Evolutionary conservation across 23 tunicate genomes (phyloP), one percentile per base, ranked within the genome.

Genomic region (Trididemnum clinides): DNA sequence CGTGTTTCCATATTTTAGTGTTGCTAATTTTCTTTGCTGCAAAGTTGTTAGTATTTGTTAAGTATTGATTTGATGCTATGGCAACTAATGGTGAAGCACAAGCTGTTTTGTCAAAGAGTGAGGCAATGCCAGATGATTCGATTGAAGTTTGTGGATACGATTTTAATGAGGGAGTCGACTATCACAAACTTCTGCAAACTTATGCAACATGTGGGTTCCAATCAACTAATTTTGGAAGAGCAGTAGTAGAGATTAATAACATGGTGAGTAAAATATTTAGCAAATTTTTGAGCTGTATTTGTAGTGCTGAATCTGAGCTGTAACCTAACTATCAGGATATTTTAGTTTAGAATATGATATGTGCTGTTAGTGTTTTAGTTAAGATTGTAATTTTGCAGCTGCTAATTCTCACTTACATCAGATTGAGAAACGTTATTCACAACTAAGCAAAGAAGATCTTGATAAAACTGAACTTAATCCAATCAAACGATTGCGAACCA

Each of bases 131-230:
- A 30, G 87, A 82, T 63, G 86, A 65, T 64, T 80, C 92, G 0
- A 76, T 33, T 5, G 33, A 38, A 32, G 99, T 95, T 33, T 31
- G 66, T 33, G 99, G 99, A 6, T 95, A 95, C 50, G 99, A 95
- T 78, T 95, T 95, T 71, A 90, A 95, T 65, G 64, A 95, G 21
- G 99, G 99, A 33, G 79, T 95, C 36, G 80, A 95, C 78, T 95
- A 90, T 78, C 81, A 90, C 65, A 79, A 90, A 34, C 66, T 95
- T 0, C 59, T 95, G 28, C 33, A 66, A 33, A 44, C 95, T 23
- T 90, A 95, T 32, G 30, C 64, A 7, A 66, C 85, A 0, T 78
- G 81, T 0, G 99, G 99, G 33, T 95, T 95, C 50, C 99, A 95
- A 70, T 80, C 99, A 6, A 86, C 88, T 1, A 90, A 90, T 78